Conservation (phyloP, 2,797 vertebrate species). For the Oryzias dopingdopingensis region DNA sequence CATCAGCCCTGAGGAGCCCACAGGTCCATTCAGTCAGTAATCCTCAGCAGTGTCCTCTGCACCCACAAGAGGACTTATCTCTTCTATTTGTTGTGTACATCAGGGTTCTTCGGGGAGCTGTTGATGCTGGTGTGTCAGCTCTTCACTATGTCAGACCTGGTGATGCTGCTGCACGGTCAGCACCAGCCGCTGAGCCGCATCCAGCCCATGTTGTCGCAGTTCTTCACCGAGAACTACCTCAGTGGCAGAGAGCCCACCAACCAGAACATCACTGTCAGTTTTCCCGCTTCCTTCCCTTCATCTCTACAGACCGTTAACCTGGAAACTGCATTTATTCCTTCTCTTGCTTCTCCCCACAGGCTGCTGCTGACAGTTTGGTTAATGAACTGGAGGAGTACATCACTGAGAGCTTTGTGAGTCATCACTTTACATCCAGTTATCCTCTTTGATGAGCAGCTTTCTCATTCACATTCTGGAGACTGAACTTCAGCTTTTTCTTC, state of each 20-base stretch:
- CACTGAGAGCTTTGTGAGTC: conserved; percentile 90
- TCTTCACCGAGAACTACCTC: conserved; percentile 90
- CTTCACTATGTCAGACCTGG: conserved; percentile 93
- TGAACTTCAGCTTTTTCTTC: background rate
- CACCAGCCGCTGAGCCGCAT: conserved; percentile 88
- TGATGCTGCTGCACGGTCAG: conserved; percentile 90
- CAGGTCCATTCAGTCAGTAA: background rate
- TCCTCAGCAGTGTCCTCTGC: background rate
- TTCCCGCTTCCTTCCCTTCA: too few relatives aligned
- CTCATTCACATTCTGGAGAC: background rate
- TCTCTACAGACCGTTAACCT: background rate
- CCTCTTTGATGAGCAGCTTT: too few relatives aligned
- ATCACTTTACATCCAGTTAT: background rate
- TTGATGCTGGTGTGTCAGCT: conserved; percentile 90
- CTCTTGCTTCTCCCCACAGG: conserved; percentile 57
- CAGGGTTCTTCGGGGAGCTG: conserved; percentile 91
- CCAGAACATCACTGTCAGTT: conserved; percentile 84
- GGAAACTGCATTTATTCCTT: background rate
- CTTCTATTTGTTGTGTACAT: background rate
- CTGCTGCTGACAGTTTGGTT: conserved; percentile 82
- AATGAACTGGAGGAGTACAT: conserved; percentile 88
- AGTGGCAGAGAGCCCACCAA: conserved; percentile 85
- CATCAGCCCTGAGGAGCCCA: conserved; percentile 86
- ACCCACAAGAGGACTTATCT: background rate
- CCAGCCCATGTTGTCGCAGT: conserved; percentile 86